Evolutionary conservation across 2,113 vertebrate genomes (phyloP).

Genomic region (Caranx melampygus): DNA sequence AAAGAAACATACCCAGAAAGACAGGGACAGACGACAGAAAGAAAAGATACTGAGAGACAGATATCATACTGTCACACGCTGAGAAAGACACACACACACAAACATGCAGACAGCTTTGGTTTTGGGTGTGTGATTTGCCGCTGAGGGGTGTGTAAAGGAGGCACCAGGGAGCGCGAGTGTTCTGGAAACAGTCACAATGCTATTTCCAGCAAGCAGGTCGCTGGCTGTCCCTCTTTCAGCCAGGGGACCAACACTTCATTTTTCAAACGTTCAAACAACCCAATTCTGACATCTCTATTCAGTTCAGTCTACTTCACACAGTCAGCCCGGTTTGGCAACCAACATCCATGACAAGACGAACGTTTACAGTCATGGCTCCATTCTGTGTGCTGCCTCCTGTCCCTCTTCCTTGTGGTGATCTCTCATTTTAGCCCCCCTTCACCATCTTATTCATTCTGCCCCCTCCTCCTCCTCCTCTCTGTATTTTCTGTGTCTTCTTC

Average conservation of each 20-base stretch:
- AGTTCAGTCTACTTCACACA: conserved; percentile 56
- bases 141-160: conserved; percentile 51
- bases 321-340: conserved; percentile 36
- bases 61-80: conserved; percentile 4
- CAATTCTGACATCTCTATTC: conserved; percentile 71
- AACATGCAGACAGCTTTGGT: conserved; percentile 19
- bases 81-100: conserved; percentile 16
- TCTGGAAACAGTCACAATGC: conserved; percentile 81
- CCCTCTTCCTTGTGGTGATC: conserved; percentile 12
- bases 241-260: conserved; percentile 69
- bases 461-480: neutral
- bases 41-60: conserved; percentile 8
- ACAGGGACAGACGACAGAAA: conserved; percentile 9
- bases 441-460: conserved; percentile 22
- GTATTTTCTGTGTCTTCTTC: conserved; percentile 9
- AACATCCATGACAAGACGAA: conserved; percentile 42
- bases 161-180: conserved; percentile 71
- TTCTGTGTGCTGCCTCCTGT: conserved; percentile 21
- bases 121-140: conserved; percentile 40
- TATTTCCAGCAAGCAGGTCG: conserved; percentile 88
- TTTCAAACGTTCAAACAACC: conserved; percentile 74
- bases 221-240: conserved; percentile 83
- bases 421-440: neutral
- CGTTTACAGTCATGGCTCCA: conserved; percentile 34
- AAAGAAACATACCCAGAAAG: conserved; percentile 19